These are phyloP conservation scores for Staurois parvus DNA, from an alignment of 2,797 vertebrate genomes.

Conservation along the genomic window DNA sequence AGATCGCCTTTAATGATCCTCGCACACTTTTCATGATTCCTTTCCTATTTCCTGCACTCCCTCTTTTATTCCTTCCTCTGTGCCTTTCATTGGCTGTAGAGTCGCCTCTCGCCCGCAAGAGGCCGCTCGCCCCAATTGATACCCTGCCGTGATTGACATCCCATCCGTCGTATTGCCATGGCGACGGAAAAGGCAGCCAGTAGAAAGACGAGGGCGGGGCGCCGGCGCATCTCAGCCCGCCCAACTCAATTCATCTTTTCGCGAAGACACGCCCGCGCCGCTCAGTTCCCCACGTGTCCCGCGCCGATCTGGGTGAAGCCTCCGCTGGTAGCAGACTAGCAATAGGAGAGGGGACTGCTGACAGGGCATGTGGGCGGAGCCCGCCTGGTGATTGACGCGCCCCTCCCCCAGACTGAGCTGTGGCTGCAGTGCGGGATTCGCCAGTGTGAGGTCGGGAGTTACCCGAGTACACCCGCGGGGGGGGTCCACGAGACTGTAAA, in stretches of 20 bases:
- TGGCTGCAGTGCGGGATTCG: constrained; percentile 61
- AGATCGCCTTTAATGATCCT: constrained; percentile 34
- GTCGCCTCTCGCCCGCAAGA: background rate
- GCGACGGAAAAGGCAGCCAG: constrained; percentile 22
- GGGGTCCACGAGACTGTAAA: constrained; percentile 35
- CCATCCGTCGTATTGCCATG: constrained; percentile 16
- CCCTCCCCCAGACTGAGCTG: constrained; percentile 50
- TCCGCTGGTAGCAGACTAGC: constrained; percentile 5
- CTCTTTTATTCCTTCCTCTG: constrained; percentile 41
- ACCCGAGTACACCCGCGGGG: constrained; percentile 47
- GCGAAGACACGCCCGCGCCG: constrained; percentile 3
- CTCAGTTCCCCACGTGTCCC: constrained; percentile 47
- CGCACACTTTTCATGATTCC: constrained; percentile 44
- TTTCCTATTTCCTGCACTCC: constrained; percentile 48
- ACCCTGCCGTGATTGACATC: constrained; percentile 41
- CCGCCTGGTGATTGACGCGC: constrained; percentile 22
- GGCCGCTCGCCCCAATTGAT: background rate
- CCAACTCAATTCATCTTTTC: constrained; percentile 60
- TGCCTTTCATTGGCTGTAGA: background rate
- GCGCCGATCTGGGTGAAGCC: constrained; percentile 16
- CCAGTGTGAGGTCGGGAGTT: constrained; percentile 58
- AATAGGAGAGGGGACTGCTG: constrained; percentile 33
- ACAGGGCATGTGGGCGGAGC: constrained; percentile 41
- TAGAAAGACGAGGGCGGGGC: constrained; percentile 2
- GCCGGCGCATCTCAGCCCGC: background rate